A percentile compares a stretch with the other conserved stretches of the same genome.
Evolutionary conservation across 2,797 vertebrate genomes (phyloP).

Genomic region (Columba guinea): DNA sequence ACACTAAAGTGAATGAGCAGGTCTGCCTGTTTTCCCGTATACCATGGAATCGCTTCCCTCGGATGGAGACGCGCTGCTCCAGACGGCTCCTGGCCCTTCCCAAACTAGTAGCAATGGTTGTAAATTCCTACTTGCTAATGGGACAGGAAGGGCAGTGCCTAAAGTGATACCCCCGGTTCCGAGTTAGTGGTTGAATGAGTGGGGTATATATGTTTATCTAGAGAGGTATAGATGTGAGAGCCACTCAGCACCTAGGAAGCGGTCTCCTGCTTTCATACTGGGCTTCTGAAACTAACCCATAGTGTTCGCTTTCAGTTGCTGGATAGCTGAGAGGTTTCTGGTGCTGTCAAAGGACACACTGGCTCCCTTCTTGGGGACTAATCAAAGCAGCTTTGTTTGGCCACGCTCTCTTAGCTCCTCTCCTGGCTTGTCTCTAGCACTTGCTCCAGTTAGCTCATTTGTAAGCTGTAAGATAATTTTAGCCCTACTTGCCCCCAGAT

Average conservation of each 20-base stretch:
- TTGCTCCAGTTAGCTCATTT: slow-evolving; percentile 59
- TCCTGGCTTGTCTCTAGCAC: slow-evolving; percentile 60
- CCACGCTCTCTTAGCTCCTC: slow-evolving; percentile 50
- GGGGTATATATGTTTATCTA: background rate
- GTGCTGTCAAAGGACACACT: slow-evolving; percentile 8
- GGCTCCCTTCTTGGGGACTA: slow-evolving; percentile 53
- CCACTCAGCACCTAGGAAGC: background rate
- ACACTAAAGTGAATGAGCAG: slow-evolving; percentile 97
- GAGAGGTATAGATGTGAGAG: background rate
- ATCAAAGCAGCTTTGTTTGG: slow-evolving; percentile 57
- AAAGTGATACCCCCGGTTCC: background rate
- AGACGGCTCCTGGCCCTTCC: background rate
- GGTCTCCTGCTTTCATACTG: slow-evolving; percentile 29
- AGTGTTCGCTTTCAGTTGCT: slow-evolving; percentile 36
- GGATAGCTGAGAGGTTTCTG: slow-evolving; percentile 38
- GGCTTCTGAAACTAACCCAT: slow-evolving; percentile 53
- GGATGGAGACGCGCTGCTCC: background rate
- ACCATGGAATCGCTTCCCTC: background rate
- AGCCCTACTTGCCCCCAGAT: background rate
- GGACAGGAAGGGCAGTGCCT: background rate
- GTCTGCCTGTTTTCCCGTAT: slow-evolving; percentile 73
- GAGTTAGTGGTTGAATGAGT: background rate
- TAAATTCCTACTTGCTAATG: background rate
- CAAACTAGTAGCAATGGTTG: background rate
- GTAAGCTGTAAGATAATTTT: slow-evolving; percentile 9